phyloP scores from a whole-genome alignment of 37 sponge, comb jelly and placozoan species.

The Chondrilla cf. caribensis region DNA sequence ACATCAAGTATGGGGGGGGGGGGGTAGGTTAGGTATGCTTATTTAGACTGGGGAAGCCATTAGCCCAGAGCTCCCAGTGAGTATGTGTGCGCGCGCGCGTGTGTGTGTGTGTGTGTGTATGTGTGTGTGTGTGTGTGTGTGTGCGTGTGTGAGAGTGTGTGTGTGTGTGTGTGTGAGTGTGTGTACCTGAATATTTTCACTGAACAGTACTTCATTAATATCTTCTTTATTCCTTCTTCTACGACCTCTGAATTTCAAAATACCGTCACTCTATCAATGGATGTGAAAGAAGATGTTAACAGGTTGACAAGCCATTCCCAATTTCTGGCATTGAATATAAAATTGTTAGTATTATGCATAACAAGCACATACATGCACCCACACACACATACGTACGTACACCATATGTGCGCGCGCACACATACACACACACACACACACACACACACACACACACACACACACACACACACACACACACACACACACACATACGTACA shows the following conservation, averaged over 20 bases:
- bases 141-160: not conserved
- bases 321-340: too few species aligned
- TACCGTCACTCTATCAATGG: not conserved
- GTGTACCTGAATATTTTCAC: slow-evolving; percentile 8
- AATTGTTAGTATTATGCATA: too few species aligned
- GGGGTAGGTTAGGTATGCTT: too few species aligned
- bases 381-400: slow-evolving; percentile 6
- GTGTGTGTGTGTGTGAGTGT: not conserved
- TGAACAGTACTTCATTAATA: not conserved
- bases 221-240: slow-evolving; percentile 18
- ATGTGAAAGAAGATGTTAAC: too few species aligned
- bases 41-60: too few species aligned
- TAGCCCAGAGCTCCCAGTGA: too few species aligned
- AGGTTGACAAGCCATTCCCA: too few species aligned
- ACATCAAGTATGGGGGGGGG: too few species aligned
- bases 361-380: slow-evolving; percentile 10
- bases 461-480: slow-evolving; percentile 45
- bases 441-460: slow-evolving; percentile 36
- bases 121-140: not conserved
- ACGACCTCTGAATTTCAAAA: slow-evolving; percentile 17
- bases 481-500: too few species aligned
- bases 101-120: not conserved
- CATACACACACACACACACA: slow-evolving; percentile 31
- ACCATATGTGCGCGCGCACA: not conserved
- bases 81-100: not conserved